Evolutionary conservation across 2,888 invertebrate genomes (phyloP).

Genomic region (Heteropelma amictum): DNA sequence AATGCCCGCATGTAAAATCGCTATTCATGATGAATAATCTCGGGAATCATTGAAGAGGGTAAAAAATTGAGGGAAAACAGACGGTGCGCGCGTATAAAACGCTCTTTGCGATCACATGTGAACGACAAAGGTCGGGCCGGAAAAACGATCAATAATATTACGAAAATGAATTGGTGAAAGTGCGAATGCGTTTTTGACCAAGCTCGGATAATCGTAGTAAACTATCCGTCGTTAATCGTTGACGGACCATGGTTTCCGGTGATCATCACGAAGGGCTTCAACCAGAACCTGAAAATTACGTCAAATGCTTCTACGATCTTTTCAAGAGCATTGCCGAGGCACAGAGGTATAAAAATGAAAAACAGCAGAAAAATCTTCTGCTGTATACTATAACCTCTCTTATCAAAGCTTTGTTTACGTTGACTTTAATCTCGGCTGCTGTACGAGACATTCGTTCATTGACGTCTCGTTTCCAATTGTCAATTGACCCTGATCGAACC

Average conservation of each 20-base stretch:
- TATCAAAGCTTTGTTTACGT: constrained; percentile 69
- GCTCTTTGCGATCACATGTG: constrained; percentile 43
- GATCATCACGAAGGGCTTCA: constrained; percentile 73
- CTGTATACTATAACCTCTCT: constrained; percentile 71
- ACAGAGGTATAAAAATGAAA: constrained; percentile 72
- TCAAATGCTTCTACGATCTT: constrained; percentile 78
- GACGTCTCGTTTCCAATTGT: constrained; percentile 42
- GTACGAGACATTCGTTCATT: too few species aligned
- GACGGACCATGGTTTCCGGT: constrained; percentile 72
- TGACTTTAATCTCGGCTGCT: constrained; percentile 35
- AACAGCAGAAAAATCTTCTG: constrained; percentile 26
- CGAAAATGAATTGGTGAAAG: constrained; percentile 74
- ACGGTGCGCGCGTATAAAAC: constrained; percentile 33
- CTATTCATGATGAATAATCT: too few species aligned
- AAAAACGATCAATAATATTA: constrained; percentile 76
- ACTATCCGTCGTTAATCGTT: constrained; percentile 18
- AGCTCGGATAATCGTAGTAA: constrained; percentile 18
- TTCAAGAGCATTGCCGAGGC: constrained; percentile 78
- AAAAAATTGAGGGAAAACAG: constrained; percentile 6
- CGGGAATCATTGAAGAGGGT: not conserved
- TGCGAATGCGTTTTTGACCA: constrained; percentile 59
- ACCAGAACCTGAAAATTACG: constrained; percentile 77
- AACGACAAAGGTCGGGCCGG: constrained; percentile 43
- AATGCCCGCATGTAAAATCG: too few species aligned
- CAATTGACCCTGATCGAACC: too few species aligned